Evolutionary conservation across 2,113 vertebrate species (phyloP).

Genomic region (Bucco capensis): DNA sequence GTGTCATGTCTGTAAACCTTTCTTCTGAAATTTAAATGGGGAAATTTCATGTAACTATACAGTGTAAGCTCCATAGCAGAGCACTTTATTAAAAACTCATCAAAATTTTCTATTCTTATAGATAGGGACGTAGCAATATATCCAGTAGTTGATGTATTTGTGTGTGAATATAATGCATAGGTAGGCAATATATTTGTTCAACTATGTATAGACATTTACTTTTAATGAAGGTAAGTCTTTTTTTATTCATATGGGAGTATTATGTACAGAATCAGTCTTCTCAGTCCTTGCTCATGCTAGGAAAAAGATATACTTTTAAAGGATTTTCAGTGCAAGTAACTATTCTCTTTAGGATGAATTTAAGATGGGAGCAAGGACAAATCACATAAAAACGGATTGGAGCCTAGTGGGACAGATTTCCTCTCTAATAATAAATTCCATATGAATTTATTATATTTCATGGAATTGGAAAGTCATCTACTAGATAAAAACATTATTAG

Average conservation of each 20-base stretch:
- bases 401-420: background rate
- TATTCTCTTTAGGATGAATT: background rate
- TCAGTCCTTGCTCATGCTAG: background rate
- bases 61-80: background rate
- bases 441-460: constrained; percentile 32
- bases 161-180: background rate
- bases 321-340: background rate
- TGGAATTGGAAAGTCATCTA: constrained; percentile 17
- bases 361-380: background rate
- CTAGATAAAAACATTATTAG: background rate
- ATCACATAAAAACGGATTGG: background rate
- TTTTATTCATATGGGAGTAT: background rate
- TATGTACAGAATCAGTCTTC: background rate
- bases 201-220: background rate
- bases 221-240: background rate
- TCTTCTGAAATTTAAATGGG: background rate
- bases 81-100: background rate
- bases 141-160: fast-evolving
- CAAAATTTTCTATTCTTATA: background rate
- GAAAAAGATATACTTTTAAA: background rate
- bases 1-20: background rate
- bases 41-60: background rate
- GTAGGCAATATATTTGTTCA: background rate
- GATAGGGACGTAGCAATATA: background rate
- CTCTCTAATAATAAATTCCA: constrained; percentile 20